A percentile compares a stretch with the other conserved stretches of the same genome.
These are phyloP conservation scores for Erythrocercus mccallii DNA, from an alignment of 2,113 vertebrate genomes.

Conservation along the genomic window DNA sequence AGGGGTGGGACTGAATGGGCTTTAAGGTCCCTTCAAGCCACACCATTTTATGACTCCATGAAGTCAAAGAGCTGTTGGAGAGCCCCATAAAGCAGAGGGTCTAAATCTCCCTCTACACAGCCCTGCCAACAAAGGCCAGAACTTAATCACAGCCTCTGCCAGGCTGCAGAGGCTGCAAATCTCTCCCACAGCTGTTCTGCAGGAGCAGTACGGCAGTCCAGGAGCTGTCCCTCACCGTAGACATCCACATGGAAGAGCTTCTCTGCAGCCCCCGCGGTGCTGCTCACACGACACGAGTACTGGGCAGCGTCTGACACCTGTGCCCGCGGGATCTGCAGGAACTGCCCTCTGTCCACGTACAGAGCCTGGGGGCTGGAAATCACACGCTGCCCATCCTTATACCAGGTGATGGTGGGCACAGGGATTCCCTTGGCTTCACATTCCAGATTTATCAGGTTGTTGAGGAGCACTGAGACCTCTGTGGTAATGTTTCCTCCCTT, in stretches of 20 bases:
- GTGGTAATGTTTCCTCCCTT: slow-evolving; percentile 87
- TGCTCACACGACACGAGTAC: slow-evolving; percentile 84
- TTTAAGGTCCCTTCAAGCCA: not conserved
- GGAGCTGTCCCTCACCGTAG: slow-evolving; percentile 76
- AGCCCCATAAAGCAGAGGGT: not conserved
- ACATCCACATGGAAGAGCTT: slow-evolving; percentile 84
- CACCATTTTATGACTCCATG: not conserved
- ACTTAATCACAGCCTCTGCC: not conserved
- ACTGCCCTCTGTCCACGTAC: slow-evolving; percentile 85
- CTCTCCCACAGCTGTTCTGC: no score
- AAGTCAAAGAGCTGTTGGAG: not conserved
- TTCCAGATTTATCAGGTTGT: slow-evolving; percentile 81
- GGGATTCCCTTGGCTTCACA: slow-evolving; percentile 90
- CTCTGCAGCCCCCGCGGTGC: slow-evolving; percentile 80
- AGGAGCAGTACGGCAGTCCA: not conserved
- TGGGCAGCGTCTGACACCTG: slow-evolving; percentile 82
- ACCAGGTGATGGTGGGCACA: slow-evolving; percentile 87
- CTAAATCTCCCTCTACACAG: not conserved
- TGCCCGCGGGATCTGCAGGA: slow-evolving; percentile 84
- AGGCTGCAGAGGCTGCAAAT: not conserved
- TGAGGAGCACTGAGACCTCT: slow-evolving; percentile 78
- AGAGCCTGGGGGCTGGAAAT: slow-evolving; percentile 78
- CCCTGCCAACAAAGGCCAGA: not conserved
- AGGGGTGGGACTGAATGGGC: not conserved
- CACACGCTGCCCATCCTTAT: slow-evolving; percentile 77